Evolutionary conservation across 2,888 invertebrate species (phyloP), one percentile per base, ranked within the genome.

Genomic region (Nasonovia ribisnigri): DNA sequence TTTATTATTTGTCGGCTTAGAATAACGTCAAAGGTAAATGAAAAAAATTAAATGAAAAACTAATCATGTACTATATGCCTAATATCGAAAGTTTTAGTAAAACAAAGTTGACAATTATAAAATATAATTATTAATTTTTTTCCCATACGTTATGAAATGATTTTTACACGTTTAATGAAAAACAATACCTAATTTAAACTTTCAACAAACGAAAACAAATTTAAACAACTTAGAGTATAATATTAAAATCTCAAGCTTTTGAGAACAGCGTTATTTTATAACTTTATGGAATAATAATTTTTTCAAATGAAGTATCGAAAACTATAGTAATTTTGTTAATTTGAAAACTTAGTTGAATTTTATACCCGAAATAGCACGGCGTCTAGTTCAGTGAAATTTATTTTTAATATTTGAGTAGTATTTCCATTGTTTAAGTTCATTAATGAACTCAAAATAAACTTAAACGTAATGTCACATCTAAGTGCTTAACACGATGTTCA

Each of bases 141-240:
- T 13, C 16, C 54, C n/a, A 67, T n/a, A 67, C n/a, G 67, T 29
- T 77, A 77, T 36, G 36, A 3, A 77, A 60, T 60, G 60, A 60
- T 43, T 57, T 57, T 43, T 43, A 43, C 6, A 16, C 42, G 29
- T 43, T 54, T 42, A 29, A 26, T 20, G 13, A 26, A 87, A 88
- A 88, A 46, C 90, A n/a, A 43, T 29, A 24, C 36, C 36, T n/a
- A 48, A 90, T 90, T 77, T 67, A 90, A 90, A 46, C 46, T 67
- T 24, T 36, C n/a, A 48, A 67, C 24, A 48, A 77, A 48, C 36
- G 10, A 48, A 48, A 48, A 90, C 46, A 48, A 90, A 48, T 90
- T 77, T 48, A n/a, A 77, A 48, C 67, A 48, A 67, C 36, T 90
- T 20, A 13, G 86, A 46, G 16, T 29, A 46, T 6, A 6, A 43